These are phyloP conservation scores for Latrodectus hesperus DNA, from an alignment of 2,888 invertebrate genomes.

Conservation along the genomic window DNA sequence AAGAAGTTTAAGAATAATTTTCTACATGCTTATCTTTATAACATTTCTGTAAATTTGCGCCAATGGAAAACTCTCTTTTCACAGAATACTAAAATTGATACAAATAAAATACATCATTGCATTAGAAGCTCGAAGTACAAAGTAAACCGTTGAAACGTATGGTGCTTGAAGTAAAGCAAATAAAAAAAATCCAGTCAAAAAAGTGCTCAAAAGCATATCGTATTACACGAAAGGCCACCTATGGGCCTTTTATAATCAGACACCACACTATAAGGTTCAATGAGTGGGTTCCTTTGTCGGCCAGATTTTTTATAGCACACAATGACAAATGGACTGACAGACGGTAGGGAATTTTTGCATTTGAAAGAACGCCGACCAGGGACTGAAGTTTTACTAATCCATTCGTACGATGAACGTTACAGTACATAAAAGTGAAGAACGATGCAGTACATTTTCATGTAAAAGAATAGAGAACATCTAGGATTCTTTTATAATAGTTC, in stretches of 20 bases:
- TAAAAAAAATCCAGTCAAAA: slow-evolving; percentile 22
- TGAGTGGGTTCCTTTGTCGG: slow-evolving; percentile 23
- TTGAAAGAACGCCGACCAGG: slow-evolving; percentile 44
- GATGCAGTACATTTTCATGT: slow-evolving; percentile 13
- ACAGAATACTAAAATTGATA: background rate
- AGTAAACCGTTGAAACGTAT: background rate
- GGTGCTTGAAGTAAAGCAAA: background rate
- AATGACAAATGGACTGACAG: slow-evolving; percentile 45
- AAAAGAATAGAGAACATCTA: background rate
- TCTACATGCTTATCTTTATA: too few relatives aligned
- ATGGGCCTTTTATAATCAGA: slow-evolving; percentile 50
- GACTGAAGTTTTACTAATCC: slow-evolving; percentile 1
- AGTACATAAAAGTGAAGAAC: slow-evolving; percentile 7
- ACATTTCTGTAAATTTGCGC: too few relatives aligned
- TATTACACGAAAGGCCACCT: slow-evolving; percentile 39
- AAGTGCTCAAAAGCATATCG: slow-evolving; percentile 31
- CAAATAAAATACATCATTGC: slow-evolving; percentile 6
- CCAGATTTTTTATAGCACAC: background rate
- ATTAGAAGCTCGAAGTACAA: slow-evolving; percentile 9
- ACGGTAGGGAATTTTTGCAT: slow-evolving; percentile 47
- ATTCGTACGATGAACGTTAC: slow-evolving; percentile 1
- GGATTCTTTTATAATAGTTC: too few relatives aligned
- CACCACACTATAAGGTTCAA: background rate
- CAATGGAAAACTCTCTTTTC: too few relatives aligned
- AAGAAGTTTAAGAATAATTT: too few relatives aligned